Evolutionary conservation across 2,888 invertebrate genomes (phyloP).

Genomic region (Oligia latruncula): DNA sequence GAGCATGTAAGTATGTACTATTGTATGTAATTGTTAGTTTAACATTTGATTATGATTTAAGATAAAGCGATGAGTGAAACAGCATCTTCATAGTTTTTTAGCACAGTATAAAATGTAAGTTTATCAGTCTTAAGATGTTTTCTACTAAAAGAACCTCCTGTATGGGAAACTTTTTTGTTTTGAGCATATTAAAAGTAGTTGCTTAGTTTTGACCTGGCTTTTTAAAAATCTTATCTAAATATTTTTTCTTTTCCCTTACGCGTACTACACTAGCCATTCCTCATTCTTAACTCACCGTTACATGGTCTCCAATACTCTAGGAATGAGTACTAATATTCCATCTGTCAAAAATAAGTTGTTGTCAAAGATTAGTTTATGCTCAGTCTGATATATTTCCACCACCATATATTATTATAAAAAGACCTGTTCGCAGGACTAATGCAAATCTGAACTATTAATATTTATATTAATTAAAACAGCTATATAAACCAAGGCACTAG

Average conservation of each 20-base stretch:
- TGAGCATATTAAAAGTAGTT: background rate
- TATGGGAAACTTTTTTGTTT: background rate
- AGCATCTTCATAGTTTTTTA: background rate
- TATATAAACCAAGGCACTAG: conserved; percentile 16
- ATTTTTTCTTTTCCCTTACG: background rate
- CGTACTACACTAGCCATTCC: background rate
- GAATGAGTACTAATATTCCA: background rate
- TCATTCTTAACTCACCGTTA: background rate
- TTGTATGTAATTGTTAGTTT: conserved; percentile 19
- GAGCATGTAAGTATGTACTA: conserved; percentile 12
- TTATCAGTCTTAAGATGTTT: background rate
- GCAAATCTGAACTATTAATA: conserved; percentile 40
- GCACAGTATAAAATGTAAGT: background rate
- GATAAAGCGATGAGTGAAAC: background rate
- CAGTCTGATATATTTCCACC: conserved; percentile 3
- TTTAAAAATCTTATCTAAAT: background rate
- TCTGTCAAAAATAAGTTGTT: background rate
- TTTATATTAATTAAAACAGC: conserved; percentile 44
- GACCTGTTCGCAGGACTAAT: conserved; percentile 23
- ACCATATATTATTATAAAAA: conserved; percentile 2
- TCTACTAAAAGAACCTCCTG: background rate
- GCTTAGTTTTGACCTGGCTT: too few relatives aligned
- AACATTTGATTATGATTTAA: conserved; percentile 12
- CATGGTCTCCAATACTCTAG: background rate
- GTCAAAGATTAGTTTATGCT: background rate